Conservation (phyloP, 2,888 invertebrate species). For the Tortricodes alternella region DNA sequence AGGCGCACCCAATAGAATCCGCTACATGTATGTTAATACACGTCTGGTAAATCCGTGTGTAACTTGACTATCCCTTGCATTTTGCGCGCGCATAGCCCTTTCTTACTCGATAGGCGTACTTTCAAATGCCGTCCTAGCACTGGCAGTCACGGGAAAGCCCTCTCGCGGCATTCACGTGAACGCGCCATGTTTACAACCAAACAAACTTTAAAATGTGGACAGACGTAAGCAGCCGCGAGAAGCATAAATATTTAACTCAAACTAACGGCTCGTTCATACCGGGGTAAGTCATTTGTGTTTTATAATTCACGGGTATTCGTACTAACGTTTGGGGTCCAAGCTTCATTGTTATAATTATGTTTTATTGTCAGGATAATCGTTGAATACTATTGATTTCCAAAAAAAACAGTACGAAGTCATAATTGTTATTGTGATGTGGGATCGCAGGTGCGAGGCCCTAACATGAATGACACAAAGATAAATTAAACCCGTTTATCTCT, state of each 20-base stretch:
- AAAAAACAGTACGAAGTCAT: too few species aligned
- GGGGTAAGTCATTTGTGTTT: constrained; percentile 71
- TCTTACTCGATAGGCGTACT: constrained; percentile 25
- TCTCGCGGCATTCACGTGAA: constrained; percentile 7
- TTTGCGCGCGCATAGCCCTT: constrained; percentile 31
- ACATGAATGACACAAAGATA: too few species aligned
- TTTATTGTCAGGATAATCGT: too few species aligned
- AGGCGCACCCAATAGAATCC: too few species aligned
- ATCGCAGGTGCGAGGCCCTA: too few species aligned
- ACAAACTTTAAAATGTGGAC: constrained; percentile 77
- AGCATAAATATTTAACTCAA: constrained; percentile 82
- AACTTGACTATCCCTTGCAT: not conserved
- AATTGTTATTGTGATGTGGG: too few species aligned
- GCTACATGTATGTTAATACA: too few species aligned
- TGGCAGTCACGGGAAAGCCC: constrained; percentile 21
- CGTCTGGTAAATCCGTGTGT: not conserved
- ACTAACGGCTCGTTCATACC: constrained; percentile 85
- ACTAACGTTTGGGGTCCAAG: not conserved
- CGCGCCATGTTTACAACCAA: constrained; percentile 11
- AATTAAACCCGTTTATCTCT: too few species aligned
- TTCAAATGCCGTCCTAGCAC: not conserved
- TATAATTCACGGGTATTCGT: not conserved
- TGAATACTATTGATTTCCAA: too few species aligned
- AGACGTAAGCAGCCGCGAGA: constrained; percentile 83
- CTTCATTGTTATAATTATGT: too few species aligned